Percentiles rank a stretch among this genome's conserved stretches.
These are phyloP conservation scores for Heterodera filipjevi DNA, from an alignment of 2,888 invertebrate species.

Conservation along the genomic window DNA sequence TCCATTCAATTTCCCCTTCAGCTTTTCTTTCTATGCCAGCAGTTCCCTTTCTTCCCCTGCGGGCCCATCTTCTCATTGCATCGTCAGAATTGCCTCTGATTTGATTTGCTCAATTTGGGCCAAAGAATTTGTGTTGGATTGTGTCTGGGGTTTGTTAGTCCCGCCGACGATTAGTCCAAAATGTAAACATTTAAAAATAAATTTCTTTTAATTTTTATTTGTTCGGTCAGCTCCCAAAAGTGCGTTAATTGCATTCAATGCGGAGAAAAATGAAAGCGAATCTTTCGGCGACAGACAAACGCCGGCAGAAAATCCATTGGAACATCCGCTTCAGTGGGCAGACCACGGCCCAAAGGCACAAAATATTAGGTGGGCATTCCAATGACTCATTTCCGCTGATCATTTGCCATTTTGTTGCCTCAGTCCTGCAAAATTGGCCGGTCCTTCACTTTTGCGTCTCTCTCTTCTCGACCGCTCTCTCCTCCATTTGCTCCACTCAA, in stretches of 20 bases:
- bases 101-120: slow-evolving; percentile 34
- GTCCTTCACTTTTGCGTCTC: neutral
- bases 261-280: neutral
- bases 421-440: neutral
- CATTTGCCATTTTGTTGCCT: neutral
- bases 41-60: neutral
- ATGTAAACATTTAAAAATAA: neutral
- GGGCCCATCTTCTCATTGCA: neutral
- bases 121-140: slow-evolving; percentile 33
- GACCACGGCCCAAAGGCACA: neutral
- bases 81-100: slow-evolving; percentile 29
- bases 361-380: neutral
- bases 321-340: neutral
- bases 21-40: slow-evolving; percentile 37
- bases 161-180: slow-evolving; percentile 21
- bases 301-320: neutral
- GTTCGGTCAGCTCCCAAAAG: slow-evolving; percentile 8
- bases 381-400: neutral
- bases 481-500: neutral
- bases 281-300: no score
- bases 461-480: slow-evolving; percentile 20
- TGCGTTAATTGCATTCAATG: slow-evolving; percentile 1
- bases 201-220: slow-evolving; percentile 1
- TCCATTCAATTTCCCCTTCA: slow-evolving; percentile 20
- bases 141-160: slow-evolving; percentile 27